Percentiles rank a stretch among this genome's conserved stretches.
These are phyloP conservation scores for Sinohyriopsis cumingii DNA, from an alignment of 2,888 invertebrate genomes.

Conservation along the genomic window DNA sequence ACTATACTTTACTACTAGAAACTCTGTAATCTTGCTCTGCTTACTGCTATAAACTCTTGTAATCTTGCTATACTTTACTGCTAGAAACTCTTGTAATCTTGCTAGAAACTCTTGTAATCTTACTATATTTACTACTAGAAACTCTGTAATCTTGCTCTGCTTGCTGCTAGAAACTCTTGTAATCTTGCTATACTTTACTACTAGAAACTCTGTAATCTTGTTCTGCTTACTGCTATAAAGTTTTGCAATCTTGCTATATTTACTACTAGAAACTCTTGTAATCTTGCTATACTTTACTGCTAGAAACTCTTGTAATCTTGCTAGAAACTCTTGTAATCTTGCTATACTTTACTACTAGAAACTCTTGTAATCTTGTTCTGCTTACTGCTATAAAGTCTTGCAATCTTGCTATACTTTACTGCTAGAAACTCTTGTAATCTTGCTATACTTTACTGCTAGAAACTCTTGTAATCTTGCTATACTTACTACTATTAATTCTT, in stretches of 20 bases:
- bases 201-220: slow-evolving; percentile 96
- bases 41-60: slow-evolving; percentile 87
- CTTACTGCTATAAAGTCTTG: slow-evolving; percentile 86
- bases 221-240: slow-evolving; percentile 79
- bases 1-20: slow-evolving; percentile 78
- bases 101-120: slow-evolving; percentile 96
- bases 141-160: slow-evolving; percentile 94
- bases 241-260: slow-evolving; percentile 92
- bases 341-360: slow-evolving; percentile 78
- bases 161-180: slow-evolving; percentile 87
- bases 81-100: slow-evolving; percentile 94
- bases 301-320: slow-evolving; percentile 90
- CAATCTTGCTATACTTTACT: slow-evolving; percentile 81
- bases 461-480: slow-evolving; percentile 96
- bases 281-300: slow-evolving; percentile 81
- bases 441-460: slow-evolving; percentile 78
- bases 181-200: slow-evolving; percentile 82
- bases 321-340: slow-evolving; percentile 94
- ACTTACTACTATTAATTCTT: slow-evolving; percentile 84
- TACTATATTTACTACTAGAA: slow-evolving; percentile 78
- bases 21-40: slow-evolving; percentile 92
- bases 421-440: slow-evolving; percentile 95
- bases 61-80: slow-evolving; percentile 80
- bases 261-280: slow-evolving; percentile 85
- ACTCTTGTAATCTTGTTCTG: slow-evolving; percentile 94